Evolutionary conservation across 2,797 vertebrate species (phyloP).

Genomic region (Centropyge bicolor): DNA sequence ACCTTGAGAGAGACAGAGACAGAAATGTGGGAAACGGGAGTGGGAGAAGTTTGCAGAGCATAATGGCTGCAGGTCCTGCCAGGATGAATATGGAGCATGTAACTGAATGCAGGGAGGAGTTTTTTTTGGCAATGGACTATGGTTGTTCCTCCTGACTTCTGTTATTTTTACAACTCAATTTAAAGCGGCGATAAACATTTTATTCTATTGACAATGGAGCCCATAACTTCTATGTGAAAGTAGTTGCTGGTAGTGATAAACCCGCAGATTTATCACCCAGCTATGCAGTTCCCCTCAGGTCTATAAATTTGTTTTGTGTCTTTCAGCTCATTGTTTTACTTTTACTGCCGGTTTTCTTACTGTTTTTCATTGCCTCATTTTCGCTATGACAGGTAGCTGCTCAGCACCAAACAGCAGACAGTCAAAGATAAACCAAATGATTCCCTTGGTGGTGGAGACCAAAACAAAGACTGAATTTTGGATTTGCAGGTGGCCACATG

Average conservation of each 20-base stretch:
- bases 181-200: constrained; percentile 3
- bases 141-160: background rate
- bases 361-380: background rate
- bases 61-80: constrained; percentile 24
- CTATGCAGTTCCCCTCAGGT: background rate
- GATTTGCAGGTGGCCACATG: background rate
- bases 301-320: background rate
- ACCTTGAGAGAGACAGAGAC: constrained; percentile 42
- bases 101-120: constrained; percentile 26
- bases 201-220: background rate
- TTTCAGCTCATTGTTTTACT: constrained; percentile 2
- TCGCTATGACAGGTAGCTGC: background rate
- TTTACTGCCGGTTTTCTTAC: background rate
- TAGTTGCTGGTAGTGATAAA: background rate
- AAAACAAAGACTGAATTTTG: background rate
- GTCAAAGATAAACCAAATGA: background rate
- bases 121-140: constrained; percentile 5
- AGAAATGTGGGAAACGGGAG: constrained; percentile 14
- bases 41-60: constrained; percentile 23
- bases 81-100: constrained; percentile 43
- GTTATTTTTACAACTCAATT: constrained; percentile 18
- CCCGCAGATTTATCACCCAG: background rate
- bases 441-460: background rate
- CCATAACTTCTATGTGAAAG: background rate
- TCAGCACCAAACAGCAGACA: background rate